Evolutionary conservation across 2,888 invertebrate genomes (phyloP), one percentile per base, ranked within the genome.

Genomic region (Parascotia fuliginaria): DNA sequence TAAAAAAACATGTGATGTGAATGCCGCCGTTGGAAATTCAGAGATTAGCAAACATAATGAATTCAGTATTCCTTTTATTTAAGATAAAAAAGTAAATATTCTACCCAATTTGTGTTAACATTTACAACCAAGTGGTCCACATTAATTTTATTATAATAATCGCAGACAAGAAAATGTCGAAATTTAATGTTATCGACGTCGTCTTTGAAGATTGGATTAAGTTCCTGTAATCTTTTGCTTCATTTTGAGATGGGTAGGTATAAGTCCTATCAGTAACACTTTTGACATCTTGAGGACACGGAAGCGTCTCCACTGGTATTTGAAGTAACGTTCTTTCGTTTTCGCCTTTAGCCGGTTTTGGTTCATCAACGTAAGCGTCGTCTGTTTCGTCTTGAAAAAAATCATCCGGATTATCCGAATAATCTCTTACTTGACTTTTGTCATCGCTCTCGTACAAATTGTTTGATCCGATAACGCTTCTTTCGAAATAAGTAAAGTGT

Each of bases 211-310:
- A 80, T 46, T 77, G 79, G 58, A 90, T 87, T 57, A 91, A 77
- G 72, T 92, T 92, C 60, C 91, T 86, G 57, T 89, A 92, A 81
- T 92, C 91, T 70, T 91, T 92, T 1, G 91, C 91, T 68, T 92
- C 94, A 47, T 94, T 93, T 61, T 94, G 94, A 28, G 94, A 88
- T 3, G 94, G 94, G 70, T 94, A 86, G 34, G 91, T 92, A 58
- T 91, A 92, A 1, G 91, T 92, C 47, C 89, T 80, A 59, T 94
- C 94, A 13, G 94, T 94, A 37, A 94, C 94, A 70, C 93, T 94
- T 69, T 93, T 94, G n/a, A 93, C 83, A 42, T 93, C 93, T 55
- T 93, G 93, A 43, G 94, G 94, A 73, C 94, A 94, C 13, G 94
- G 94, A 45, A 94, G 79, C 43, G 89, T 82, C 61, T 94, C 93